These are phyloP conservation scores for Panagrolaimus sp. DNA, from an alignment of 1,140 invertebrate species.

Conservation along the genomic window DNA sequence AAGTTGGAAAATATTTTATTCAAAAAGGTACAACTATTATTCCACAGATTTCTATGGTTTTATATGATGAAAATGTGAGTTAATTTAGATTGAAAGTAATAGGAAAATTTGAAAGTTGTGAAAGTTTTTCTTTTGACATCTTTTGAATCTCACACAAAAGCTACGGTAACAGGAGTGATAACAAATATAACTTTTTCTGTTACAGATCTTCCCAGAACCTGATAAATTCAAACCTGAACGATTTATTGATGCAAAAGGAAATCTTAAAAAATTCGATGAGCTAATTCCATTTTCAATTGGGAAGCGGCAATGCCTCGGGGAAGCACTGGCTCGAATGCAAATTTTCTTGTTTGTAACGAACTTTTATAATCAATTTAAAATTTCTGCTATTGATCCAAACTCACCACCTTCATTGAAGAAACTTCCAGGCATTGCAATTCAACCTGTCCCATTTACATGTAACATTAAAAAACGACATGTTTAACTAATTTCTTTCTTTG, in stretches of 20 bases:
- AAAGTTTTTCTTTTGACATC: neutral
- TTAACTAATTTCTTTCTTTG: too few relatives aligned
- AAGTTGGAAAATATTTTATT: neutral
- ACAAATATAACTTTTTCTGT: too few relatives aligned
- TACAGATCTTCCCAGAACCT: constrained; percentile 24
- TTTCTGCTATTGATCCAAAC: too few relatives aligned
- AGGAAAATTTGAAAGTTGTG: neutral
- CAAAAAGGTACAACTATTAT: neutral
- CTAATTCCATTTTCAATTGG: constrained; percentile 30
- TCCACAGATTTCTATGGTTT: neutral
- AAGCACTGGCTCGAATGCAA: constrained; percentile 35
- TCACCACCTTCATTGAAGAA: too few relatives aligned
- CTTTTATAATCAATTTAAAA: constrained; percentile 11
- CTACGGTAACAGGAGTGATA: too few relatives aligned
- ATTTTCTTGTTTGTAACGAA: constrained; percentile 31
- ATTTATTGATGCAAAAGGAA: constrained; percentile 30
- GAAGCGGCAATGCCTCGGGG: constrained; percentile 29
- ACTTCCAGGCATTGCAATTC: too few relatives aligned
- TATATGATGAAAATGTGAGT: neutral
- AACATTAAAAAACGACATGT: too few relatives aligned
- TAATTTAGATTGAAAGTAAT: neutral
- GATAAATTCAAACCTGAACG: constrained; percentile 26
- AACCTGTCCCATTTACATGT: too few relatives aligned
- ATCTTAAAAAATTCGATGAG: constrained; percentile 25
- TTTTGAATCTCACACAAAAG: too few relatives aligned